Evolutionary conservation across 2,888 invertebrate genomes (phyloP), one percentile per base, ranked within the genome.

Genomic region (Coleophora deauratella): DNA sequence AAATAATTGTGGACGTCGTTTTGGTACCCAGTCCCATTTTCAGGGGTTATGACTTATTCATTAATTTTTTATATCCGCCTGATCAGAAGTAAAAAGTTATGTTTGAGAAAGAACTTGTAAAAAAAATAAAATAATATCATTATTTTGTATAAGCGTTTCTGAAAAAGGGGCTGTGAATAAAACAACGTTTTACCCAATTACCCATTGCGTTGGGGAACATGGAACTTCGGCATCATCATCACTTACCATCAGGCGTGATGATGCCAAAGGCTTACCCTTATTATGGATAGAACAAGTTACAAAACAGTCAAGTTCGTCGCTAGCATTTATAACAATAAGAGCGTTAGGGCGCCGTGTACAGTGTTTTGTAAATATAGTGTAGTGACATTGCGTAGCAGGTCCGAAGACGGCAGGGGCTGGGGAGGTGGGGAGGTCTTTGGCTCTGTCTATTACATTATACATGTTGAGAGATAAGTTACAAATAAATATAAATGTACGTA

Each of bases 401-500:
- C 21, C 6, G 21, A 21, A 21, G 21, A 21, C 21, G 21, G 3
- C 6, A 21, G 21, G 3, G 21, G n/a, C n/a, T n/a, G n/a, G n/a
- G n/a, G n/a, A n/a, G n/a, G n/a, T n/a, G n/a, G n/a, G n/a, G n/a
- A n/a, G n/a, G 21, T 6, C 21, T 21, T 21, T 21, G 21, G 21
- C 3, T 6, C 6, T 21, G 6, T 21, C 3, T 21, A 21, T 21
- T 21, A 59, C 67, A 55, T 71, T 63, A 72, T 70, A 75, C 66
- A 67, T 75, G 79, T 79, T 76, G 63, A 62, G 72, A 66, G 57
- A 56, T 73, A 74, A 78, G 76, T 72, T 79, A 78, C 59, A 57
- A 78, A 79, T 81, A 80, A 84, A 81, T 73, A 76, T 75, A 81
- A 80, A 78, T 75, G 78, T 79, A 78, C 67, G 58, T 64, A 63